Evolutionary conservation across 2,888 invertebrate species (phyloP), one percentile per base, ranked within the genome.

Genomic region (Beris morrisii): DNA sequence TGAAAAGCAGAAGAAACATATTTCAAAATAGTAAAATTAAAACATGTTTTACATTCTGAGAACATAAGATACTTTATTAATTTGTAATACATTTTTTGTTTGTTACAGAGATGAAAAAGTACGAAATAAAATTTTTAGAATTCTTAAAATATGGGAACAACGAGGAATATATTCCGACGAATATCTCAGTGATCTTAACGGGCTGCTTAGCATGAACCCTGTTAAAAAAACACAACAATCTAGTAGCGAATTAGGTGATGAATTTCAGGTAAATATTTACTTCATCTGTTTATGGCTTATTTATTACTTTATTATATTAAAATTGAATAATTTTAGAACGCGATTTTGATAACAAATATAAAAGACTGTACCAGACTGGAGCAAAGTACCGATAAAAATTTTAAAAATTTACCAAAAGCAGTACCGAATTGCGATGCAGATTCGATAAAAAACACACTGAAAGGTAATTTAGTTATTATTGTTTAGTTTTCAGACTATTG

Each of bases 61-160:
- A n/a, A n/a, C n/a, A n/a, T n/a, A n/a, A n/a, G n/a, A n/a, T n/a
- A n/a, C n/a, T n/a, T n/a, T n/a, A n/a, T n/a, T 22, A 22, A 22
- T 22, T 22, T 22, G 3, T 22, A 22, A 22, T 22, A 22, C 1
- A 22, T 22, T 22, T 22, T 22, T 22, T 22, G 22, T 58, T 45
- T 66, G 65, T 78, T 77, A 32, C 80, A 93, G 93, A 73, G 96
- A 96, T 81, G 92, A 93, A 70, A 91, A 91, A 77, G 94, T 97
- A 1, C 89, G 93, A 72, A 86, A 89, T 69, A 91, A 93, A 77
- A 91, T 97, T 64, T 82, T 91, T 64, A 84, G 97, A 68, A 95
- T 97, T 73, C 94, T 97, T 77, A 93, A 92, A 78, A 97, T 97
- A 72, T 97, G 97, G 97, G 93, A 93, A 78, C 94, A 97, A 76